These are phyloP conservation scores for Margaritifera margaritifera DNA, from an alignment of 2,888 invertebrate species.

Conservation along the genomic window DNA sequence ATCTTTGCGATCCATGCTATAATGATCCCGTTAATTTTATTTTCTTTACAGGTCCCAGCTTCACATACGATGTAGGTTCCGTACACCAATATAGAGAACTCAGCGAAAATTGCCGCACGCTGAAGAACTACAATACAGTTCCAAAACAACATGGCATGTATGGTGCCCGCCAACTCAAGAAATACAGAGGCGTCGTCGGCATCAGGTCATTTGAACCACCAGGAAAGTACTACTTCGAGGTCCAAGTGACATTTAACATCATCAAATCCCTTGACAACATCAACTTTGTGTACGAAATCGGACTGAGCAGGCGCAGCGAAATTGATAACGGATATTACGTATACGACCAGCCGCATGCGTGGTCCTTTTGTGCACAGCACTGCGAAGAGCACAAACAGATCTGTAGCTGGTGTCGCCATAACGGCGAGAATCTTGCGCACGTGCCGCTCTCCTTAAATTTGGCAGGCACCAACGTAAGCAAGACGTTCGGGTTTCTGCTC, in stretches of 20 bases:
- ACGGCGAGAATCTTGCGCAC: conserved; percentile 38
- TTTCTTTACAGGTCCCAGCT: conserved; percentile 35
- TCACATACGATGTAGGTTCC: conserved; percentile 33
- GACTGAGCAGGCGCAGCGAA: conserved; percentile 35
- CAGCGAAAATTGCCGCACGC: conserved; percentile 29
- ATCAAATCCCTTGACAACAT: conserved; percentile 41
- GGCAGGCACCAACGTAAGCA: conserved; percentile 25
- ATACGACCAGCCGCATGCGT: conserved; percentile 43
- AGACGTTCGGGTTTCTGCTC: conserved; percentile 39
- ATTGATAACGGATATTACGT: conserved; percentile 47
- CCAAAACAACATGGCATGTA: conserved; percentile 20
- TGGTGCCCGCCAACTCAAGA: conserved; percentile 34
- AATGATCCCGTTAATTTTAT: neutral
- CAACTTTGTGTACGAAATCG: conserved; percentile 47
- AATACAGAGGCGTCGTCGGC: conserved; percentile 41
- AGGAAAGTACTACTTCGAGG: conserved; percentile 44
- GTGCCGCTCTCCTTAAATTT: conserved; percentile 29
- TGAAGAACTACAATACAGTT: conserved; percentile 37
- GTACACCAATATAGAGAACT: conserved; percentile 46
- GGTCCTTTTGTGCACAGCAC: conserved; percentile 49
- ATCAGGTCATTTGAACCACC: conserved; percentile 36
- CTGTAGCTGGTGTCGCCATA: conserved; percentile 44
- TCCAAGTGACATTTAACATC: conserved; percentile 30
- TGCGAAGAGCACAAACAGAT: conserved; percentile 45
- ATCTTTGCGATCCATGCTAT: no score